Base-by-base conservation (phyloP, 2,113 vertebrate species). In the Dascyllus trimaculatus region DNA sequence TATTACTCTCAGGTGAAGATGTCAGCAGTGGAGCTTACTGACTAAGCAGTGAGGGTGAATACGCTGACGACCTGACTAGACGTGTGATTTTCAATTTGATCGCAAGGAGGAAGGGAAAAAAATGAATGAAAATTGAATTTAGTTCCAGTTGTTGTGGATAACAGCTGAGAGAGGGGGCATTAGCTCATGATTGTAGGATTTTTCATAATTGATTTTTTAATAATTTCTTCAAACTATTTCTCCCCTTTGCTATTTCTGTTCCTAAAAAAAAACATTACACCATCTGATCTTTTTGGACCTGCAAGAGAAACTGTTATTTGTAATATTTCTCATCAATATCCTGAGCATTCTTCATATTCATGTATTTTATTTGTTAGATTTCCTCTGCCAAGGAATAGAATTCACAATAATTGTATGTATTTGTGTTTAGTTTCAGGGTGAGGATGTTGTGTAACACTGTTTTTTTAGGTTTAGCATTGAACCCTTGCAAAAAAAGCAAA, bases 1-100 rank as follows among this genome's bases (percentile, higher is more conserved):
- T 88, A 77, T 80, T 63, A 64, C 79, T 77, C 52, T 74, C 67
- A 43, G 81, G 78, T 85, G 73, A 56, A 85, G 81, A 78, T 78
- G 82, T 74, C 84, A 87, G 80, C 53, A 38, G 71, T 57, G 11
- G 49, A 52, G n/a, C 43, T 75, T 11, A 58, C 19, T 62, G 61
- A 35, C 56, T 64, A 26, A 85, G 70, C 54, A 73, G 48, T 56
- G 52, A 45, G 22, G 60, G n/a, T 3, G 58, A 73, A 48, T 52
- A 38, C 84, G 38, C 52, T n/a, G 32, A 32, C 32, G 40, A 8
- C 59, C 25, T 4, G 26, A 46, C 26, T 32, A 13, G 54, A 25
- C 66, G 48, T 68, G 52, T 71, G 56, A 26, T 25, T 77, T 89
- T 71, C 71, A 82, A 84, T 81, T 82, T 78, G 35, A 79, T 77